These are phyloP conservation scores for Phycodurus eques DNA, from an alignment of 2,113 vertebrate species.

Conservation along the genomic window DNA sequence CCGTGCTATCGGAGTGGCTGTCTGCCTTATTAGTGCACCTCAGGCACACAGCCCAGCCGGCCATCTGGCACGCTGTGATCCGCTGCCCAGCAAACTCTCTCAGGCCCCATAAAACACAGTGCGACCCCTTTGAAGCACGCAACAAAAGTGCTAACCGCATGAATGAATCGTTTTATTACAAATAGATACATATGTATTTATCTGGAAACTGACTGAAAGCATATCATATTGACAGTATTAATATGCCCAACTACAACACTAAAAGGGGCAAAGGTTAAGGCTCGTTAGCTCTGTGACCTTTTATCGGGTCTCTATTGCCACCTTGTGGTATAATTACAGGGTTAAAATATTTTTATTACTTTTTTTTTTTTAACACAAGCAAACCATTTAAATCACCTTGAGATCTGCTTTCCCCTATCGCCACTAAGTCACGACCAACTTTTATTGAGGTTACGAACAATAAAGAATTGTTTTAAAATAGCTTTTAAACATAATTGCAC, in stretches of 20 bases:
- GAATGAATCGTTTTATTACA: constrained; percentile 28
- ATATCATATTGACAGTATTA: constrained; percentile 19
- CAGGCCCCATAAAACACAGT: constrained; percentile 71
- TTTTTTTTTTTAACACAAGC: no score
- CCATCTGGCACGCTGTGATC: constrained; percentile 91
- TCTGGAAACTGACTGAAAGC: constrained; percentile 1
- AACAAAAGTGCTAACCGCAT: constrained; percentile 56
- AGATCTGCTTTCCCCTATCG: neutral
- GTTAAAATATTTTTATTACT: neutral
- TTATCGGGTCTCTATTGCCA: constrained; percentile 52
- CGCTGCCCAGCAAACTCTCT: constrained; percentile 79
- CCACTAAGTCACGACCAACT: neutral
- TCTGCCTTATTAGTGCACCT: constrained; percentile 87
- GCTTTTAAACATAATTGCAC: neutral
- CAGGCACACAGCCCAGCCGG: constrained; percentile 87
- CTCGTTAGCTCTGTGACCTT: constrained; percentile 29
- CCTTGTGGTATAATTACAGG: constrained; percentile 49
- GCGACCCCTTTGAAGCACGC: constrained; percentile 41
- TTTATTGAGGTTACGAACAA: neutral
- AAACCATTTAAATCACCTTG: no score
- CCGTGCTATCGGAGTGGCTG: constrained; percentile 82
- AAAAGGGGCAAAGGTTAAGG: neutral
- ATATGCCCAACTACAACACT: constrained; percentile 1
- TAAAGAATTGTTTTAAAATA: neutral
- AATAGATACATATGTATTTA: constrained; percentile 13